Percentiles rank a stretch among this genome's conserved stretches.
These are phyloP conservation scores for Taxidea taxus DNA, from an alignment of 2,113 vertebrate species.

Conservation along the genomic window DNA sequence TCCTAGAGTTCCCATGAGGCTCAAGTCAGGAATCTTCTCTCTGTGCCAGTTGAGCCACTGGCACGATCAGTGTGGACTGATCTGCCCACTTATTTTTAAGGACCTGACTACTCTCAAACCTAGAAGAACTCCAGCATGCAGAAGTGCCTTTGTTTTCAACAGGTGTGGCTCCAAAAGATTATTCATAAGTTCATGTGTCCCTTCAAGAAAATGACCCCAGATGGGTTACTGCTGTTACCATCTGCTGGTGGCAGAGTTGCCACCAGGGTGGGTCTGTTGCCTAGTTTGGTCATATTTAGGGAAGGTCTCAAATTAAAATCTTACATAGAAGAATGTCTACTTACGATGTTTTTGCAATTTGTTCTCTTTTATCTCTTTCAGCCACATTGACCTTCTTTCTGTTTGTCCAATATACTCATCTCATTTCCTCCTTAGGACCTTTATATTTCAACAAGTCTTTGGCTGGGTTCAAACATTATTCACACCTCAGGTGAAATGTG, in stretches of 20 bases:
- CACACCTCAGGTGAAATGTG: background rate
- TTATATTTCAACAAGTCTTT: background rate
- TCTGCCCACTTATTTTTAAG: background rate
- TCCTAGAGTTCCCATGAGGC: background rate
- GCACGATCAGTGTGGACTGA: background rate
- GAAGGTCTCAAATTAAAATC: background rate
- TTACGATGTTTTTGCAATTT: background rate
- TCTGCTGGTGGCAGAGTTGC: background rate
- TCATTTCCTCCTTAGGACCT: background rate
- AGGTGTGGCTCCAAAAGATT: background rate
- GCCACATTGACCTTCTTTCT: background rate
- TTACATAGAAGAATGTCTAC: background rate
- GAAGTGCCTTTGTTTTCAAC: background rate
- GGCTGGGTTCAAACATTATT: background rate
- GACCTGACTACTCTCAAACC: background rate
- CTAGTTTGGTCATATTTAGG: background rate
- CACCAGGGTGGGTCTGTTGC: background rate
- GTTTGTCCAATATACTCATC: background rate
- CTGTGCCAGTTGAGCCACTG: background rate
- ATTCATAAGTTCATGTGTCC: fast-evolving
- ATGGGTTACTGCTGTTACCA: background rate
- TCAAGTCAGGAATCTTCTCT: background rate
- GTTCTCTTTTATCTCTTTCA: background rate
- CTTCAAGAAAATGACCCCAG: background rate
- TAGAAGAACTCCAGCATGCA: background rate